These are phyloP conservation scores for Leptinotarsa lineolata DNA, from an alignment of 1,140 invertebrate species.

Conservation along the genomic window DNA sequence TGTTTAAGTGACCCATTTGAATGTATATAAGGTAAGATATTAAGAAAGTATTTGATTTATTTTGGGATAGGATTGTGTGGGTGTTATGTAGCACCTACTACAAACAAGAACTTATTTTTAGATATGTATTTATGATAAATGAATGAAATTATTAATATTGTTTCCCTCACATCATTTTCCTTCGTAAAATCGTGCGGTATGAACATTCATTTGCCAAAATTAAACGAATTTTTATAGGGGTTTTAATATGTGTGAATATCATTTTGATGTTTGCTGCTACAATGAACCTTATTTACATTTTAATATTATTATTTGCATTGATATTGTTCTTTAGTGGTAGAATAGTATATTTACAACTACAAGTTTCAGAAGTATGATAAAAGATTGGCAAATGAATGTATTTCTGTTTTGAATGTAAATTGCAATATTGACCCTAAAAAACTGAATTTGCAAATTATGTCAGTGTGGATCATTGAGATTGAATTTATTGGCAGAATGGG, in stretches of 20 bases:
- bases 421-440: slow-evolving; percentile 17
- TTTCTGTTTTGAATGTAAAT: neutral
- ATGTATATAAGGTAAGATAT: slow-evolving; percentile 10
- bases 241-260: neutral
- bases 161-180: too few species aligned
- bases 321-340: neutral
- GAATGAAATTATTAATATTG: neutral
- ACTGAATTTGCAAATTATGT: neutral
- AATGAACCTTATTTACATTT: slow-evolving; percentile 16
- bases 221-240: too few species aligned
- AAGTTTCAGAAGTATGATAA: too few species aligned
- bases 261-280: slow-evolving; percentile 13
- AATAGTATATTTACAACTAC: neutral
- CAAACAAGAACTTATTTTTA: slow-evolving; percentile 21
- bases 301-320: too few species aligned
- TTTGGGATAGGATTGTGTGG: slow-evolving; percentile 10
- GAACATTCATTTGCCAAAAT: too few species aligned
- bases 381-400: too few species aligned
- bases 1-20: slow-evolving; percentile 13
- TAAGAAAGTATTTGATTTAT: neutral
- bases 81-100: slow-evolving; percentile 12
- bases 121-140: slow-evolving; percentile 20
- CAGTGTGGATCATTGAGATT: slow-evolving; percentile 1
- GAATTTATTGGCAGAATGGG: slow-evolving; percentile 9
- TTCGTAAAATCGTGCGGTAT: too few species aligned